These are phyloP conservation scores for Metellina segmentata DNA, from an alignment of 2,888 invertebrate genomes.

Conservation along the genomic window DNA sequence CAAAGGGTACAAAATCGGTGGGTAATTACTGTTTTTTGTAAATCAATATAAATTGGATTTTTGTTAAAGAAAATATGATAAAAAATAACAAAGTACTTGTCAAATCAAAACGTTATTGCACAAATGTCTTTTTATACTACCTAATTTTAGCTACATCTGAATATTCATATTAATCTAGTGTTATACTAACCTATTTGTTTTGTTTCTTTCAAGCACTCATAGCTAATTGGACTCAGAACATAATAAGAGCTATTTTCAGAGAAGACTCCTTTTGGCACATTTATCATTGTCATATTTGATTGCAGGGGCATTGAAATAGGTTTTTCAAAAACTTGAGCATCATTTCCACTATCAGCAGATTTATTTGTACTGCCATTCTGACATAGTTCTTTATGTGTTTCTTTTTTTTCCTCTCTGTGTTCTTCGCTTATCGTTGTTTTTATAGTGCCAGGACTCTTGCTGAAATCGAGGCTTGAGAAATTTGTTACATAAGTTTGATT, in stretches of 20 bases:
- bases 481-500: background rate
- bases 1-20: too few relatives aligned
- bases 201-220: background rate
- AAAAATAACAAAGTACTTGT: background rate
- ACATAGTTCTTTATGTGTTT: background rate
- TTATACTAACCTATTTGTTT: constrained; percentile 26
- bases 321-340: background rate
- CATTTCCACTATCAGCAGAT: background rate
- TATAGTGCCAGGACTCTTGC: background rate
- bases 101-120: background rate
- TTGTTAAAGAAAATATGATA: background rate
- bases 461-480: constrained; percentile 24
- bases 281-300: constrained; percentile 24
- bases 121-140: too few relatives aligned
- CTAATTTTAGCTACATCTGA: too few relatives aligned
- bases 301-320: background rate
- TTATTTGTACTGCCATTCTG: background rate
- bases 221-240: constrained; percentile 24
- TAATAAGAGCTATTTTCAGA: constrained; percentile 31
- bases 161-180: too few relatives aligned
- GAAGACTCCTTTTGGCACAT: constrained; percentile 17
- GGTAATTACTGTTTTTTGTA: too few relatives aligned
- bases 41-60: too few relatives aligned
- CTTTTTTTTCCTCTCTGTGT: too few relatives aligned
- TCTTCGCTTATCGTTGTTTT: background rate